Base-by-base conservation (phyloP, 2,113 vertebrate genomes). In the Nicator chloris region DNA sequence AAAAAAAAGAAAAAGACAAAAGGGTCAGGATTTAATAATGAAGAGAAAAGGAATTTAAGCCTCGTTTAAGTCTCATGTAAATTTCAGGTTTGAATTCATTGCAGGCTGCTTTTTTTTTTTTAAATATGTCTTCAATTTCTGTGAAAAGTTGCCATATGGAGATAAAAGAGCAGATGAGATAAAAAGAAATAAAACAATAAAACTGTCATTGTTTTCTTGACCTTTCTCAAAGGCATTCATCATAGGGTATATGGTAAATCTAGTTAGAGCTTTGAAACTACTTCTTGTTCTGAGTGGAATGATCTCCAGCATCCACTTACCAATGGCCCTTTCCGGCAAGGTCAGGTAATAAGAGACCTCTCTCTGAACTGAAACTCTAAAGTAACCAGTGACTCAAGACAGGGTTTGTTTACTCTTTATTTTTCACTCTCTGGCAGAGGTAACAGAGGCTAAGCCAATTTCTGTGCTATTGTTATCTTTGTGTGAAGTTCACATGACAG, bases 61-160 rank as follows among this genome's bases (percentile, higher is more conserved):
- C 77, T 54, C 83, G 16, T 54, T 79, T 86, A 90, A 95, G 31
- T 66, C 83, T 51, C 94, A 21, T 22, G 65, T 71, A 86, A 97
- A 92, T 94, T 81, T 94, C 42, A 87, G 65, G 56, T 75, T 91
- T 94, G 97, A 95, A 97, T 97, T 97, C 93, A 97, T 90, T 97
- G 97, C 3, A 33, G 15, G 2, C 3, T 59, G 24, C 11, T 44
- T 10, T 23, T 26, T 91, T 88, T 82, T 71, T 97, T 96, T 96
- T 91, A 96, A 97, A 97, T 91, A 90, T 94, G 39, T 96, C 98
- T 97, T 97, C 92, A 94, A 97, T 93, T 93, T 97, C 90, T 94
- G 71, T 64, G 93, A 98, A 98, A 98, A 97, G 96, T 98, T 92
- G 73, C 90, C 75, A 96, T 96, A 97, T 95, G 85, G 91, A 98